Evolutionary conservation across 2,113 vertebrate genomes (phyloP), one percentile per base, ranked within the genome.

Genomic region (Sula dactylatra): DNA sequence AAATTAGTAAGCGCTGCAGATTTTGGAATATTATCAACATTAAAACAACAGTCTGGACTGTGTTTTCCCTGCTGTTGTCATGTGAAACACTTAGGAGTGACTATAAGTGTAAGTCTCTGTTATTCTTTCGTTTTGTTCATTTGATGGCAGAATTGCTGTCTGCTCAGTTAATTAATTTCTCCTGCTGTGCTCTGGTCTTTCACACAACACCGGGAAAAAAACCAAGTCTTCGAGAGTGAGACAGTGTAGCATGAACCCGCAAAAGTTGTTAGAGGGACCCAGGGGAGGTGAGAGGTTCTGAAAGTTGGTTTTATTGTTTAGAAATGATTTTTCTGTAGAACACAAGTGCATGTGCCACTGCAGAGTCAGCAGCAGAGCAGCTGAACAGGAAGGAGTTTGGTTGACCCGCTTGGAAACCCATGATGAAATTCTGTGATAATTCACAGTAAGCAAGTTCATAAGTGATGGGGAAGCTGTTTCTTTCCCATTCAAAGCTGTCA

Each of bases 21-120:
- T 95, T 93, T 95, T 97, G 81, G 93, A 95, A 94, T 91, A 90
- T 92, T 95, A 94, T 95, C 93, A 91, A 95, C 94, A 44, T 70
- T 96, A 90, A 94, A 95, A 89, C 91, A 96, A 91, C 94, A 90
- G 93, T 89, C 94, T 96, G 91, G 91, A 59, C 74, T 90, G 38
- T 96, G 79, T 95, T 97, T 94, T 95, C 81, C n/a, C 81, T 90
- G 71, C 84, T 93, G 86, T 77, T 95, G 89, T 97, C 84, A 80
- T 62, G 78, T 66, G 91, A 94, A 97, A 93, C 74, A 82, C 93
- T 94, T 79, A 82, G 74, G 83, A 93, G 87, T 94, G 81, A 89
- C 84, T 90, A 0, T 70, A 85, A 97, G 65, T 91, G 83, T 94
- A 76, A 89, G 81, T 80, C 61, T 93, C 61, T 94, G 86, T 93